Percentiles rank a stretch among this genome's conserved stretches.
phyloP scores from a whole-genome alignment of 2,888 invertebrate species.

The Priocnemis perturbator region DNA sequence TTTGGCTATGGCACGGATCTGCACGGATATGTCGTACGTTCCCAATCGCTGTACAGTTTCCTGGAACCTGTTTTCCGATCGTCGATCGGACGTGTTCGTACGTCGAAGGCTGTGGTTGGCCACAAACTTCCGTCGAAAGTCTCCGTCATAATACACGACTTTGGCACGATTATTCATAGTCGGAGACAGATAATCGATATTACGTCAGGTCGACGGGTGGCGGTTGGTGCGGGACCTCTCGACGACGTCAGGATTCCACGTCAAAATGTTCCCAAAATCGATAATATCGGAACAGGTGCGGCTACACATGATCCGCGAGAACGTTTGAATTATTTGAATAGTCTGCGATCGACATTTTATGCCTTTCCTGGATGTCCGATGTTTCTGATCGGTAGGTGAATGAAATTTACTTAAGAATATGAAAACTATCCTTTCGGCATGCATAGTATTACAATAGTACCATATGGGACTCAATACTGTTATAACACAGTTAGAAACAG shows the following conservation, averaged over 20 bases:
- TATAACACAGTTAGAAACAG: too few species aligned
- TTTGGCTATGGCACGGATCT: too few species aligned
- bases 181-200: constrained; percentile 57
- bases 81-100: neutral
- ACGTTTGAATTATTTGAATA: constrained; percentile 46
- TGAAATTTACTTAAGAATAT: constrained; percentile 28
- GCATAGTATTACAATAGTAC: too few species aligned
- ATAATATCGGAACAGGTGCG: constrained; percentile 56
- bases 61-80: too few species aligned
- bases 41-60: too few species aligned
- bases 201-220: constrained; percentile 55
- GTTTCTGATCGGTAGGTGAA: constrained; percentile 18
- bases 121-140: constrained; percentile 48
- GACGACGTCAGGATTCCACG: constrained; percentile 55
- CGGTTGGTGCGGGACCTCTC: constrained; percentile 52
- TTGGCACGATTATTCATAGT: constrained; percentile 57
- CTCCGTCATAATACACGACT: constrained; percentile 48
- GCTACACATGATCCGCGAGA: constrained; percentile 34
- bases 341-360: constrained; percentile 35
- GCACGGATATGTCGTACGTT: too few species aligned
- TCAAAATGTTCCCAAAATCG: constrained; percentile 55
- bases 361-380: constrained; percentile 29
- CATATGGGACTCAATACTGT: too few species aligned
- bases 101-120: constrained; percentile 38
- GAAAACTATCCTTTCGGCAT: neutral